Evolutionary conservation across 1,140 invertebrate species (phyloP).

Genomic region (Coboldia fuscipes): DNA sequence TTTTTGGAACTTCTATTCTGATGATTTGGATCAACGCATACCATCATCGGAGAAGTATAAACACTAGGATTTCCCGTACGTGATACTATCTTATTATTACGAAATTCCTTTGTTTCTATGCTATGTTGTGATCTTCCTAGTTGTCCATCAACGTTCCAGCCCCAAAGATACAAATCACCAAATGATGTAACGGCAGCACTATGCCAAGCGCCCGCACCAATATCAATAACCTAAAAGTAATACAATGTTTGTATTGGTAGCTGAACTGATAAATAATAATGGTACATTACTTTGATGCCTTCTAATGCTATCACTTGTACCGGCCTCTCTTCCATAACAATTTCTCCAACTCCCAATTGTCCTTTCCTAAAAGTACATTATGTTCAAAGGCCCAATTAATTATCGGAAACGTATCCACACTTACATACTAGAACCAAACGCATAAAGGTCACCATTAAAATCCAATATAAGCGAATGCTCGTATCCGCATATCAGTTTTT

Average conservation of each 20-base stretch:
- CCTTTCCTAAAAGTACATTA: conserved; percentile 37
- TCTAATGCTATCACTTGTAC: conserved; percentile 42
- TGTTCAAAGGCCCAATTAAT: conserved; percentile 4
- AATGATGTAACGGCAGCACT: conserved; percentile 47
- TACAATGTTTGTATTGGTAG: not conserved
- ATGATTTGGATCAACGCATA: conserved; percentile 13
- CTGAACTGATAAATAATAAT: not conserved
- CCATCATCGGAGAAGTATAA: conserved; percentile 14
- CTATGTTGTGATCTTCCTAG: conserved; percentile 35
- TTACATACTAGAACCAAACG: conserved; percentile 63
- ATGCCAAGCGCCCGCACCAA: conserved; percentile 70
- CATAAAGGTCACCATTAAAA: conserved; percentile 46
- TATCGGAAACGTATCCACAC: conserved; percentile 7
- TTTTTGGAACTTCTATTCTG: conserved; percentile 23
- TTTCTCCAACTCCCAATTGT: conserved; percentile 55
- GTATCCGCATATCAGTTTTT: conserved; percentile 48
- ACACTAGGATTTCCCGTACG: conserved; percentile 12
- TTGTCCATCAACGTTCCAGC: conserved; percentile 77
- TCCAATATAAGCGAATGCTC: conserved; percentile 58
- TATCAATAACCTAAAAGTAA: conserved; percentile 25
- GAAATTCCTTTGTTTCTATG: conserved; percentile 7
- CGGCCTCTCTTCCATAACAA: conserved; percentile 37
- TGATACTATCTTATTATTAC: not conserved
- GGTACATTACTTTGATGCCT: conserved; percentile 32
- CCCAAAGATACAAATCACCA: conserved; percentile 74